phyloP scores from a whole-genome alignment of 2,113 vertebrate species.

The Spea bombifrons region DNA sequence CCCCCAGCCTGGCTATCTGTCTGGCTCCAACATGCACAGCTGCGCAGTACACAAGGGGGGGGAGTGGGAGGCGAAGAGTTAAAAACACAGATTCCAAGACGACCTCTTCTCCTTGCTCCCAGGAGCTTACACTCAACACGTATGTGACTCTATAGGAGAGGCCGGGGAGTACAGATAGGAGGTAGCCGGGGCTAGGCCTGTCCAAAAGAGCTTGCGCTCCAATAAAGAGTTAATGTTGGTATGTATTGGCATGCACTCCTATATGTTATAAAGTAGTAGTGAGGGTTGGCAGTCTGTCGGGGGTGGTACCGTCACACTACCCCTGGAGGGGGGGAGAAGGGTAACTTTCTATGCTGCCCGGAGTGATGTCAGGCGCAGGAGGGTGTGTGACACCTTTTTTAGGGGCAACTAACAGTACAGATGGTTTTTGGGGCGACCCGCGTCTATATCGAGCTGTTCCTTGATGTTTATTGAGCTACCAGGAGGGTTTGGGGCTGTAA shows the following conservation, averaged over 20 bases:
- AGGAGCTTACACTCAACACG: constrained; percentile 16
- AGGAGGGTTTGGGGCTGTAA: no score
- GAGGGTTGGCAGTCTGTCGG: no score
- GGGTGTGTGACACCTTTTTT: no score
- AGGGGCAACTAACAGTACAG: no score
- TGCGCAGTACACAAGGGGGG: constrained; percentile 18
- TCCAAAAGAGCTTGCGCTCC: background rate
- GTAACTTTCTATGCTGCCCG: no score
- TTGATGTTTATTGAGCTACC: no score
- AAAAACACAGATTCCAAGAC: background rate
- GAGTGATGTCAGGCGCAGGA: no score
- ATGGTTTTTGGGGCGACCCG: no score
- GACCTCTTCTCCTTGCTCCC: background rate
- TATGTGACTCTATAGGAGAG: background rate
- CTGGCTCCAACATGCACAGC: constrained; percentile 20
- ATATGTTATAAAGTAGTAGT: no score
- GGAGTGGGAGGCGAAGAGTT: background rate
- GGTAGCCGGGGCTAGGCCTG: background rate
- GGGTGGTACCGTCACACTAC: no score
- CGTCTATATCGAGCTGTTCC: no score
- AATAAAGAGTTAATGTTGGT: background rate
- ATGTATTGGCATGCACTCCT: background rate
- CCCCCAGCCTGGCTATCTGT: background rate
- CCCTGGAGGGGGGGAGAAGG: no score
- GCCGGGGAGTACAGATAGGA: background rate